phyloP scores from a whole-genome alignment of 2,797 vertebrate genomes.

The Loriculus beryllinus region DNA sequence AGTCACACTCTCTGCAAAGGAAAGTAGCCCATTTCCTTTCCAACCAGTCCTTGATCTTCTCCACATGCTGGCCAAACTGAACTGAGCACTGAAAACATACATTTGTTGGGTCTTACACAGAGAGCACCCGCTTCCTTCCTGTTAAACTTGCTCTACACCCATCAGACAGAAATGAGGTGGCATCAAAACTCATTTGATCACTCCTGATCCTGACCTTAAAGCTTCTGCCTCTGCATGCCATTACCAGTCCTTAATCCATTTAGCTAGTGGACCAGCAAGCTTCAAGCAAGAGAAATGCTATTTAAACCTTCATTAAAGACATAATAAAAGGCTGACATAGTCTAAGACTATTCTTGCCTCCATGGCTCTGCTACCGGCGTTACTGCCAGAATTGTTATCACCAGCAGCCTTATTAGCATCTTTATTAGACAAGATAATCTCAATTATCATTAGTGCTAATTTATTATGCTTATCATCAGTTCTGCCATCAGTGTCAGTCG shows the following conservation, averaged over 20 bases:
- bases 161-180: background rate
- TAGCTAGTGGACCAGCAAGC: background rate
- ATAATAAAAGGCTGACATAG: background rate
- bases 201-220: background rate
- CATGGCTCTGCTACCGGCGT: background rate
- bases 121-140: background rate
- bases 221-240: background rate
- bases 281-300: background rate
- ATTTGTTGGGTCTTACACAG: background rate
- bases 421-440: slow-evolving; percentile 34
- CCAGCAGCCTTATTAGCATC: background rate
- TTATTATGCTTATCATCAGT: slow-evolving; percentile 28
- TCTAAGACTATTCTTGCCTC: background rate
- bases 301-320: background rate
- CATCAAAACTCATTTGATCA: background rate
- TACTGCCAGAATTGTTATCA: background rate
- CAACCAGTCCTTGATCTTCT: background rate
- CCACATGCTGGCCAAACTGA: background rate
- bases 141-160: background rate
- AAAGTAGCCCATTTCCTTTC: background rate
- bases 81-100: background rate
- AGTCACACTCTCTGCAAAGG: background rate
- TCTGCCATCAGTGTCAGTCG: background rate
- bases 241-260: background rate
- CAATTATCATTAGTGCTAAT: slow-evolving; percentile 31